These are phyloP conservation scores for Piezodorus guildinii DNA, from an alignment of 1,140 invertebrate genomes.

Conservation along the genomic window DNA sequence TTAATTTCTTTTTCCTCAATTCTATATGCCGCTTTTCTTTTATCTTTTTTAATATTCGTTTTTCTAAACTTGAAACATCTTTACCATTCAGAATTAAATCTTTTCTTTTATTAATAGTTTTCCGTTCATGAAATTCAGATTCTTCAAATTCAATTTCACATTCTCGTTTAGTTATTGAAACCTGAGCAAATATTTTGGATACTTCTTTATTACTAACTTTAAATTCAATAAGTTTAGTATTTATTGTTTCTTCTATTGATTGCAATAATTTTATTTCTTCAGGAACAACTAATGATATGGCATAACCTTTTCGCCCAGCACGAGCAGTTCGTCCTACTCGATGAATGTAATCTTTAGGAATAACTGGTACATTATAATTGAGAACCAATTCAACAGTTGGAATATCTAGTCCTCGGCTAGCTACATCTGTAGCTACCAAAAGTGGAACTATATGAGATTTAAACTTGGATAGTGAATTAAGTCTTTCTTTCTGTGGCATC, in stretches of 20 bases:
- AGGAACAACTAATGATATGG: constrained; percentile 84
- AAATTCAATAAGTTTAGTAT: constrained; percentile 73
- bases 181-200: constrained; percentile 76
- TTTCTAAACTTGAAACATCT: constrained; percentile 39
- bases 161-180: constrained; percentile 79
- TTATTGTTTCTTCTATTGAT: constrained; percentile 74
- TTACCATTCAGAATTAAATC: constrained; percentile 73
- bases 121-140: constrained; percentile 80
- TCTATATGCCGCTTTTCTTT: background rate
- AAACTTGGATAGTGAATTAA: constrained; percentile 68
- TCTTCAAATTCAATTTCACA: constrained; percentile 86
- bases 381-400: constrained; percentile 83
- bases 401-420: constrained; percentile 79
- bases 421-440: constrained; percentile 92
- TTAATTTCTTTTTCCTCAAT: background rate
- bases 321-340: constrained; percentile 92
- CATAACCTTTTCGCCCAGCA: constrained; percentile 72
- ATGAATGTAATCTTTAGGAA: constrained; percentile 91
- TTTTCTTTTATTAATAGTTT: constrained; percentile 77
- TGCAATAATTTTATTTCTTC: constrained; percentile 72
- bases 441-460: constrained; percentile 76
- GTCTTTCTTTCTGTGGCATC: constrained; percentile 68
- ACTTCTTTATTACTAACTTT: constrained; percentile 77
- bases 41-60: background rate
- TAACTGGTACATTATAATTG: constrained; percentile 83